Evolutionary conservation across 2,888 invertebrate genomes (phyloP).

Genomic region (Lepas anatifera): DNA sequence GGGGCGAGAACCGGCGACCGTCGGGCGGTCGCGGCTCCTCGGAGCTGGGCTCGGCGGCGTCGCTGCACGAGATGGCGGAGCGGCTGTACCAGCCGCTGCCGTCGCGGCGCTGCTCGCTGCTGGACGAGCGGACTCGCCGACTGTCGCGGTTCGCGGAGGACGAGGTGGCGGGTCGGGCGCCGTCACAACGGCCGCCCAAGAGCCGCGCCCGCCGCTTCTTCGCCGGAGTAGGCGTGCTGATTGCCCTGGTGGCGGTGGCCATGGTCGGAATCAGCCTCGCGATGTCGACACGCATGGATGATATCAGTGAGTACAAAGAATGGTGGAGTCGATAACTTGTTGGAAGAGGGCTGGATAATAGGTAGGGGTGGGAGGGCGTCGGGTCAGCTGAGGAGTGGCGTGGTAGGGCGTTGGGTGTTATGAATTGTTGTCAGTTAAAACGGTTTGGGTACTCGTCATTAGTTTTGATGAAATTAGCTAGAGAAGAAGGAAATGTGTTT

Average conservation of each 20-base stretch:
- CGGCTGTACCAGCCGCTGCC: constrained; percentile 4
- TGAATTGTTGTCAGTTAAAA: too few relatives aligned
- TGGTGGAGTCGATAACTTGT: too few relatives aligned
- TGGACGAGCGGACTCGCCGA: background rate
- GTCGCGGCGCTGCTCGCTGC: constrained; percentile 6
- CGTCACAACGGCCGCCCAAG: background rate
- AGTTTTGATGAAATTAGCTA: too few relatives aligned
- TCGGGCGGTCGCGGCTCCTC: background rate
- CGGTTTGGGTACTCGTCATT: too few relatives aligned
- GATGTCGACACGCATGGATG: constrained; percentile 34
- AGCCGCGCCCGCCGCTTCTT: background rate
- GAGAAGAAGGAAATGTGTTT: too few relatives aligned
- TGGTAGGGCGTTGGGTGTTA: too few relatives aligned
- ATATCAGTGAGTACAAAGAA: constrained; percentile 29
- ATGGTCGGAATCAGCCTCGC: constrained; percentile 34
- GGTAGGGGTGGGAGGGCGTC: too few relatives aligned
- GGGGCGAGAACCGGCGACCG: too few relatives aligned
- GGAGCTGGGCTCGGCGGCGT: background rate
- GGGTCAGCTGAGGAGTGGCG: too few relatives aligned
- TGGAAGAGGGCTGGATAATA: too few relatives aligned
- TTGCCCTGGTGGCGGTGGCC: constrained; percentile 28
- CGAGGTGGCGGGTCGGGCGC: background rate
- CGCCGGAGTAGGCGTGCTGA: constrained; percentile 24
- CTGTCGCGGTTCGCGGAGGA: constrained; percentile 10
- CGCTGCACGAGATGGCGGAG: constrained; percentile 5